Evolutionary conservation across 2,113 vertebrate species (phyloP).

Genomic region (Sapayoa aenigma): DNA sequence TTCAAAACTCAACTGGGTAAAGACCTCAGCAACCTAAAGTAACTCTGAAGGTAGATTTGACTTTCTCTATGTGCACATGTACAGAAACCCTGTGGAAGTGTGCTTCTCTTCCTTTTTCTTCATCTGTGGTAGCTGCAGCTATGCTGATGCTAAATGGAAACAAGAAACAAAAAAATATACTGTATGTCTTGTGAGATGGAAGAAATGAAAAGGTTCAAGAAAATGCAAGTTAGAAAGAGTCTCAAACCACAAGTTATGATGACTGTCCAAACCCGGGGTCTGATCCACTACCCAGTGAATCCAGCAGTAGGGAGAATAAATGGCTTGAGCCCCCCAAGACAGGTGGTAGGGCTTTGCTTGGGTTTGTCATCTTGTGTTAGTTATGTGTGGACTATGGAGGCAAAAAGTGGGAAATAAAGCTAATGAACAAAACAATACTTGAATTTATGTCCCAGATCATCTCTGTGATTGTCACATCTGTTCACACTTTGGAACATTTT

Average conservation of each 20-base stretch:
- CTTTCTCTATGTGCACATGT: rapidly evolving
- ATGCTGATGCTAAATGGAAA: background rate
- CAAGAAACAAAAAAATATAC: background rate
- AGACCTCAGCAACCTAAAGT: background rate
- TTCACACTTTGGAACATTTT: background rate
- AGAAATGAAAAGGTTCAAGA: background rate
- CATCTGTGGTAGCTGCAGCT: background rate
- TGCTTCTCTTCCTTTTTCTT: background rate
- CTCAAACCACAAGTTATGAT: background rate
- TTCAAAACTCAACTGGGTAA: background rate
- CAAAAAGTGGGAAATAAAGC: background rate
- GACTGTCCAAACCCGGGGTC: background rate
- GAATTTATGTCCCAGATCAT: background rate
- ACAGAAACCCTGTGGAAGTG: background rate
- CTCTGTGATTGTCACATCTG: background rate
- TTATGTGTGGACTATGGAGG: background rate
- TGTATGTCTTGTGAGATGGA: background rate
- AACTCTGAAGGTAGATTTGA: background rate
- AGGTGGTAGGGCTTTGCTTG: background rate
- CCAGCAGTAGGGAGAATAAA: background rate
- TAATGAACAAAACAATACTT: background rate
- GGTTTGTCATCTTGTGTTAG: background rate
- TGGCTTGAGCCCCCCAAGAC: background rate
- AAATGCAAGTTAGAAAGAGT: background rate
- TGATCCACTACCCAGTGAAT: background rate